Percentiles rank a stretch among this genome's conserved stretches.
Evolutionary conservation across 2,888 invertebrate genomes (phyloP).

Genomic region (Operophtera brumata): DNA sequence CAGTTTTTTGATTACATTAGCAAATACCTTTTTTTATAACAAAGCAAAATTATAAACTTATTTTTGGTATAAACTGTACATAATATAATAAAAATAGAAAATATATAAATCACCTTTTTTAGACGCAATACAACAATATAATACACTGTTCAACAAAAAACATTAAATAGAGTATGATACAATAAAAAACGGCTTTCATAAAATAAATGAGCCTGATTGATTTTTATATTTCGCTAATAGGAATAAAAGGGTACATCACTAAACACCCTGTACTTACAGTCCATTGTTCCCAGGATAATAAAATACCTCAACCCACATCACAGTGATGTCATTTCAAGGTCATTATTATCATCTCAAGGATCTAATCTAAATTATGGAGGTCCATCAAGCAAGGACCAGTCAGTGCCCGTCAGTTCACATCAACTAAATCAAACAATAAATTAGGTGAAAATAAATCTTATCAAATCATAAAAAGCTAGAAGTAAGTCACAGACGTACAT

Average conservation of each 20-base stretch:
- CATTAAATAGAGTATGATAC: no score
- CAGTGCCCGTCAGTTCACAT: not conserved
- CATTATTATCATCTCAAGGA: not conserved
- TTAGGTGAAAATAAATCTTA: no score
- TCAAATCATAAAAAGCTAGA: no score
- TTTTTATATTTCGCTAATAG: not conserved
- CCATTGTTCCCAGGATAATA: constrained; percentile 15
- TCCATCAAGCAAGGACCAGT: not conserved
- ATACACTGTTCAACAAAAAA: no score
- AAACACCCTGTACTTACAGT: constrained; percentile 31
- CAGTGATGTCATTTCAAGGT: not conserved
- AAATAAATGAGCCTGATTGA: not conserved
- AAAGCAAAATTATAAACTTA: constrained; percentile 27
- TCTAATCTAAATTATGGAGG: not conserved
- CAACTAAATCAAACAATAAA: no score
- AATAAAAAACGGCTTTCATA: no score
- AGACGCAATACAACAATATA: not conserved
- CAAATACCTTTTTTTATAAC: not conserved
- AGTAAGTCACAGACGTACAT: no score
- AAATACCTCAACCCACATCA: not conserved
- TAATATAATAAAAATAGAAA: not conserved
- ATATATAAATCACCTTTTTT: not conserved
- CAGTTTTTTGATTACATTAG: not conserved
- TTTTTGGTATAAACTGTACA: constrained; percentile 19
- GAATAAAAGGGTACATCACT: constrained; percentile 14